phyloP scores from a whole-genome alignment of 2,113 vertebrate species.

The Passer montanus region DNA sequence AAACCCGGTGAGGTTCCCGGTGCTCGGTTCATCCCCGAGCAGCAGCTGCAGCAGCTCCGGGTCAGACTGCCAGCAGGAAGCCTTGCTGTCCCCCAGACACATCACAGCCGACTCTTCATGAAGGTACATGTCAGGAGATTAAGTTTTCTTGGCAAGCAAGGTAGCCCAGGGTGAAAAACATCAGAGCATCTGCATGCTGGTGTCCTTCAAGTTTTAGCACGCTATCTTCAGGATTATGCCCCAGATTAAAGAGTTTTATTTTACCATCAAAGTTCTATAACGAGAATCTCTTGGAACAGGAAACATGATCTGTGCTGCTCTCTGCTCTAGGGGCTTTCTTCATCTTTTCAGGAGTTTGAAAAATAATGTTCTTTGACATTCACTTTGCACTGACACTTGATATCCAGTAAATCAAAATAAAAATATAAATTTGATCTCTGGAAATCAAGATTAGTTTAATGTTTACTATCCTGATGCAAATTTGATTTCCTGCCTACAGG shows the following conservation, averaged over 20 bases:
- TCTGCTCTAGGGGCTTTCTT: conserved; percentile 8
- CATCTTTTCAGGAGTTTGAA: neutral
- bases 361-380: conserved; percentile 36
- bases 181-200: conserved; percentile 19
- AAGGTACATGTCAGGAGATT: conserved; percentile 48
- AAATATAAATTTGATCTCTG: conserved; percentile 37
- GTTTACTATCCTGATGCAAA: conserved; percentile 28
- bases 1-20: neutral
- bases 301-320: conserved; percentile 44
- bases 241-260: conserved; percentile 50
- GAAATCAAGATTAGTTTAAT: conserved; percentile 40
- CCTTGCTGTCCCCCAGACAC: neutral
- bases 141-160: conserved; percentile 29
- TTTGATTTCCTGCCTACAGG: conserved; percentile 39
- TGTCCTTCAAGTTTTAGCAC: conserved; percentile 63
- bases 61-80: neutral
- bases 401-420: conserved; percentile 49
- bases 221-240: conserved; percentile 19
- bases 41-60: neutral
- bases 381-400: conserved; percentile 9
- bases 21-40: accelerated
- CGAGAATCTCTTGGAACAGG: conserved; percentile 3
- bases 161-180: conserved; percentile 59
- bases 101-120: neutral
- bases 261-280: conserved; percentile 18